Base-by-base conservation (phyloP, 1,140 invertebrate species). In the Heliconius hermathena region DNA sequence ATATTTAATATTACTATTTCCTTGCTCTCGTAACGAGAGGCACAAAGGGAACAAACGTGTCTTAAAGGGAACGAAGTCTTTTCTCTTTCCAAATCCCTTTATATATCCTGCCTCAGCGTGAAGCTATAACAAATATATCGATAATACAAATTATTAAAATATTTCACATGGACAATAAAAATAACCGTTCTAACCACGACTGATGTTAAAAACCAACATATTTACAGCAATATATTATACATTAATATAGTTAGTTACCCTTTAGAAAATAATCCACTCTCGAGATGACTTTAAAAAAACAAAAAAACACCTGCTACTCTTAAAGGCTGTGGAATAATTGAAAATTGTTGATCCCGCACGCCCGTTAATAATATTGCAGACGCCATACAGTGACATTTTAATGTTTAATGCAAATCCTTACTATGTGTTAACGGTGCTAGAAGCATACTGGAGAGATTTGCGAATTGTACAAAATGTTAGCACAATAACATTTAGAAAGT, bases 331-430 rank as follows among this genome's bases (percentile, higher is more conserved):
- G 72, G 84, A 86, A 84, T 90, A 91, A 89, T 91, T 91, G 87
- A 90, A 90, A 91, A 87, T 88, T 89, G 87, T 89, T 90, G 86
- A 89, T 89, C 84, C 83, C 73, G 76, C 29, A 57, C 52, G 54
- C 38, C 80, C 84, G 85, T 91, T 90, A 89, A 90, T 91, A 88
- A 89, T 82, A 87, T 77, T 88, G 85, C 87, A 89, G 85, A 82
- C 88, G 81, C 77, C 49, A 82, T 84, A 83, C 81, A 86, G 77
- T 82, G 87, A 90, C 89, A 87, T 87, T 91, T 90, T 91, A 90
- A 90, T 91, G 89, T 90, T 90, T 89, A 89, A 89, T 88, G 85
- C 88, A 89, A 81, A 85, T 83, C 83, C 82, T 82, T 84, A 89
- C 84, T 87, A 89, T 83, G 87, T 91, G 90, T 87, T 90, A 91